phyloP scores from a whole-genome alignment of 2,113 vertebrate species.

The Galeopterus variegatus region DNA sequence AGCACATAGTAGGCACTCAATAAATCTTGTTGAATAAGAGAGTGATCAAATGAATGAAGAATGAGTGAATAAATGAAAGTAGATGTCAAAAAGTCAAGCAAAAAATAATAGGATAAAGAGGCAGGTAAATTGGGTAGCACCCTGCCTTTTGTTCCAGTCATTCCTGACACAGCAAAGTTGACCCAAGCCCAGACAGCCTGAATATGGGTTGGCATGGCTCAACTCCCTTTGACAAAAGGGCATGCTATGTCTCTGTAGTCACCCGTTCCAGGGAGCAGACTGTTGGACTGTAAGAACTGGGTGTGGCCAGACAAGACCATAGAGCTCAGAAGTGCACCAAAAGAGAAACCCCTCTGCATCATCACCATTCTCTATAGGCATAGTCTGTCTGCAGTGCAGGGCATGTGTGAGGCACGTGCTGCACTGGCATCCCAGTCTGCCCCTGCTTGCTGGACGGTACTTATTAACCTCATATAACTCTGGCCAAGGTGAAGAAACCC shows the following conservation, averaged over 20 bases:
- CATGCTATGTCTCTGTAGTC: neutral
- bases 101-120: constrained; percentile 24
- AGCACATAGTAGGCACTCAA: neutral
- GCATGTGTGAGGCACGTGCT: neutral
- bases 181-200: neutral
- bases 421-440: neutral
- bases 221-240: neutral
- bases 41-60: constrained; percentile 44
- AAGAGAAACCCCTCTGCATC: neutral
- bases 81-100: neutral
- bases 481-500: neutral
- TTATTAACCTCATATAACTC: constrained; percentile 5
- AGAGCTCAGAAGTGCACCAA: neutral
- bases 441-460: neutral
- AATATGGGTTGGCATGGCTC: neutral
- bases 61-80: neutral
- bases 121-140: neutral
- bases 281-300: neutral
- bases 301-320: neutral
- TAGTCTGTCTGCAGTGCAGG: neutral
- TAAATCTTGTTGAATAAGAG: neutral
- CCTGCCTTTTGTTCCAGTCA: neutral
- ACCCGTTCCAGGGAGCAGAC: neutral
- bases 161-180: neutral
- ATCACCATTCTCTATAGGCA: neutral